phyloP scores from a whole-genome alignment of 2,797 vertebrate genomes.

The Myiothlypis coronata region DNA sequence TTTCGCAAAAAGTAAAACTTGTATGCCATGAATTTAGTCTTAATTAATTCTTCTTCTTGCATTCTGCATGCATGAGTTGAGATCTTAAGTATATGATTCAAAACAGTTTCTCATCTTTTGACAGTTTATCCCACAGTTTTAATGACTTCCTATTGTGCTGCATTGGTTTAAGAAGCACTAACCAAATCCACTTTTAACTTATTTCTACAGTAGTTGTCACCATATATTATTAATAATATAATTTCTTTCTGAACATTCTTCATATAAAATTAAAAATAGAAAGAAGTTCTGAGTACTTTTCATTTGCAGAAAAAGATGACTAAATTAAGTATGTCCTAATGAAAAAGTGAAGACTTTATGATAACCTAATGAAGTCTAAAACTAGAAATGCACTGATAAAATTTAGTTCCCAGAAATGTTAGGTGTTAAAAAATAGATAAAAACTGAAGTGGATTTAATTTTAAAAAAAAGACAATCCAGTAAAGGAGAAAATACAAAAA shows the following conservation, averaged over 20 bases:
- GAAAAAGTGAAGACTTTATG: background rate
- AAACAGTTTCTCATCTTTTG: background rate
- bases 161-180: background rate
- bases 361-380: conserved; percentile 21
- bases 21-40: background rate
- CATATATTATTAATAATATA: background rate
- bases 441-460: background rate
- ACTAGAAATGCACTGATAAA: background rate
- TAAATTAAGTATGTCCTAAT: background rate
- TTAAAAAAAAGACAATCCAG: background rate
- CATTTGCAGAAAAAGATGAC: background rate
- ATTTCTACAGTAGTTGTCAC: conserved; percentile 8
- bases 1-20: background rate
- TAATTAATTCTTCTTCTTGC: background rate
- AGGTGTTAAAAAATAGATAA: background rate
- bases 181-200: background rate
- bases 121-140: background rate
- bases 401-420: background rate
- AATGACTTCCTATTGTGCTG: background rate
- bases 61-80: background rate
- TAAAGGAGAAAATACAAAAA: background rate
- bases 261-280: background rate
- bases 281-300: background rate
- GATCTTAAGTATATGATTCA: background rate
- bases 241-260: background rate